Conservation (phyloP, 1,140 invertebrate genomes). For the Drosophila carrolli region DNA sequence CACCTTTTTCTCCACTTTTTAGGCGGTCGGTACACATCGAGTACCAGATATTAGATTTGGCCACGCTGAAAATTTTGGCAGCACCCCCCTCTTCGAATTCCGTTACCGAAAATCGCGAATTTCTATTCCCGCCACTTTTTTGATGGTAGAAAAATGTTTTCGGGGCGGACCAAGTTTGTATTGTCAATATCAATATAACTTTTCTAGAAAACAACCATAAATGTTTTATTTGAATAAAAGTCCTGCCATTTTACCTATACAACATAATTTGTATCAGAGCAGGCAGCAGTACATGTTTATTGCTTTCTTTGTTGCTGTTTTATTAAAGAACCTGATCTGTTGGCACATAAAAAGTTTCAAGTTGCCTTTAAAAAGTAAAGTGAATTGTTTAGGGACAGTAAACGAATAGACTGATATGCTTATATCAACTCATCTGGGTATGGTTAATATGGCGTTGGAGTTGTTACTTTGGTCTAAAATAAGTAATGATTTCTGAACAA, state of each 20-base stretch:
- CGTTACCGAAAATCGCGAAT: not conserved
- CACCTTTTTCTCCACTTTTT: not conserved
- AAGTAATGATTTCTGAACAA: too few relatives aligned
- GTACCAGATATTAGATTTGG: conserved; percentile 6
- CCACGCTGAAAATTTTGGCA: conserved; percentile 1
- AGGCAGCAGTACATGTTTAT: not conserved
- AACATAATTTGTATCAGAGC: conserved; percentile 2
- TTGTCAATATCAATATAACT: conserved; percentile 12
- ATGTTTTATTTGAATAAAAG: conserved; percentile 11
- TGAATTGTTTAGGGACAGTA: not conserved
- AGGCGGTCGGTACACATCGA: not conserved
- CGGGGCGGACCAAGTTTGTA: not conserved
- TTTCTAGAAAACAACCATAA: conserved; percentile 10
- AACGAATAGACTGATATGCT: too few relatives aligned
- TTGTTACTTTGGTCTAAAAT: too few relatives aligned
- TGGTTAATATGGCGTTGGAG: too few relatives aligned
- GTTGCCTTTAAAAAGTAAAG: not conserved
- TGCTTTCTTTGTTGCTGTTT: not conserved
- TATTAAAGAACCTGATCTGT: not conserved
- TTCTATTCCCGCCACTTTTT: not conserved
- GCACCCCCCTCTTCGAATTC: not conserved
- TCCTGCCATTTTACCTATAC: not conserved
- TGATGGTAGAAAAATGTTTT: not conserved
- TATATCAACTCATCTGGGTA: too few relatives aligned
- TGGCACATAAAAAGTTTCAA: conserved; percentile 1